Conservation (phyloP, 2,888 invertebrate species). For the Pristionchus mayeri region DNA sequence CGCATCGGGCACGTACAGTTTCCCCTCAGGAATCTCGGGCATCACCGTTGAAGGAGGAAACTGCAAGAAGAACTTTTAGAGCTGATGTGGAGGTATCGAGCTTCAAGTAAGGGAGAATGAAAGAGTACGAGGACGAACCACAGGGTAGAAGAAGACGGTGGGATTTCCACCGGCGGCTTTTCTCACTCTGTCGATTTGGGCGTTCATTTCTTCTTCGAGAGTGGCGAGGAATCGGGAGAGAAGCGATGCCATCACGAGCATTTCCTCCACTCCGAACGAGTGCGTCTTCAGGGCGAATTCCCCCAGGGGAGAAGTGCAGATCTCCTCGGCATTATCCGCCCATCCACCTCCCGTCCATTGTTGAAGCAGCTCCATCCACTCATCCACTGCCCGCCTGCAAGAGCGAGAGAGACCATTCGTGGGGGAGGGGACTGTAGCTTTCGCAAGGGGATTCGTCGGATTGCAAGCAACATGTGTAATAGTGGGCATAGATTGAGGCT, state of each 20-base stretch:
- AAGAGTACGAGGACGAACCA: too few relatives aligned
- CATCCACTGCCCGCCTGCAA: not conserved
- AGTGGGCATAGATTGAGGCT: not conserved
- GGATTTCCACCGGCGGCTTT: too few relatives aligned
- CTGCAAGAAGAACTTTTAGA: not conserved
- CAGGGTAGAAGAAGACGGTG: too few relatives aligned
- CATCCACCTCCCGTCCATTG: not conserved
- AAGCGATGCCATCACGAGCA: not conserved
- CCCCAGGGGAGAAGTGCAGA: not conserved
- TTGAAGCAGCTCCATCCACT: too few relatives aligned
- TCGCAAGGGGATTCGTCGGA: not conserved
- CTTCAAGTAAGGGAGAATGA: too few relatives aligned
- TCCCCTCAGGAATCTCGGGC: not conserved
- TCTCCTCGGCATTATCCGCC: not conserved
- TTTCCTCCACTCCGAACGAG: not conserved
- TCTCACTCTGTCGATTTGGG: too few relatives aligned
- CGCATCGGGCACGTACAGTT: not conserved
- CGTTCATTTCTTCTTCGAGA: not conserved
- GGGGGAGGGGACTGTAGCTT: not conserved
- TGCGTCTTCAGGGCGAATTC: not conserved
- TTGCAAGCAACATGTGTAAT: not conserved
- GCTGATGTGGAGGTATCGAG: not conserved
- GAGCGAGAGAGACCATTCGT: not conserved
- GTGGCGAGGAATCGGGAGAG: not conserved
- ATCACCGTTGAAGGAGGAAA: not conserved